Percentiles rank a stretch among this genome's conserved stretches.
Evolutionary conservation across 1,140 invertebrate genomes (phyloP).

Genomic region (Xylocopa sonorina): DNA sequence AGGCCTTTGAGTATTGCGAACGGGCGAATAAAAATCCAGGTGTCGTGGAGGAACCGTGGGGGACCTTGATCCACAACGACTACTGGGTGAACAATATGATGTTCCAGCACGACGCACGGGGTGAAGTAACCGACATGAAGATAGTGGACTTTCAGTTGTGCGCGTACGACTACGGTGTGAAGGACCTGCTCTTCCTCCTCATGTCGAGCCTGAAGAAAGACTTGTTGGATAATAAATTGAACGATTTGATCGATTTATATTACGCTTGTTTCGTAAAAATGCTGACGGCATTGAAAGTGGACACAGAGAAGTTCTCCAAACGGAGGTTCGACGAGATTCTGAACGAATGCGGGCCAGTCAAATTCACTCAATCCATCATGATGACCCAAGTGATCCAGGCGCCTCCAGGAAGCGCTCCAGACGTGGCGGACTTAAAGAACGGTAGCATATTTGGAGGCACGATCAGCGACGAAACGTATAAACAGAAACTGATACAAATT

Average conservation of each 20-base stretch:
- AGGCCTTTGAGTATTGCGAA: conserved; percentile 64
- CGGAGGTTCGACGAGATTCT: conserved; percentile 71
- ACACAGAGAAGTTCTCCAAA: conserved; percentile 66
- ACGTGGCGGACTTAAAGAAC: conserved; percentile 67
- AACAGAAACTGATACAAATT: conserved; percentile 73
- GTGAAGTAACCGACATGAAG: conserved; percentile 81
- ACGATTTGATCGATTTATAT: conserved; percentile 82
- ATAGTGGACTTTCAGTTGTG: conserved; percentile 86
- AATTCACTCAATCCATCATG: conserved; percentile 77
- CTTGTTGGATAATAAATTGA: conserved; percentile 81
- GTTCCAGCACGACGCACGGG: conserved; percentile 77
- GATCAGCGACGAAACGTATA: conserved; percentile 69
- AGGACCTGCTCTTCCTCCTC: conserved; percentile 85
- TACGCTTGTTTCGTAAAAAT: conserved; percentile 81
- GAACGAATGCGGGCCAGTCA: conserved; percentile 68
- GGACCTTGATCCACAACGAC: conserved; percentile 83
- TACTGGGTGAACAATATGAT: conserved; percentile 87
- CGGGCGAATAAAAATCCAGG: conserved; percentile 16
- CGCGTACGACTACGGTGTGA: conserved; percentile 81
- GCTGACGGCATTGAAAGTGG: conserved; percentile 68
- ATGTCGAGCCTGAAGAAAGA: conserved; percentile 83
- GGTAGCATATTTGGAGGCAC: conserved; percentile 68
- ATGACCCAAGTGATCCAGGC: conserved; percentile 80
- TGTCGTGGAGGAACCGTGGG: conserved; percentile 76
- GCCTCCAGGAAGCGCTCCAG: conserved; percentile 63